These are phyloP conservation scores for Nasalis larvatus DNA, from an alignment of 2,113 vertebrate genomes.

Conservation along the genomic window DNA sequence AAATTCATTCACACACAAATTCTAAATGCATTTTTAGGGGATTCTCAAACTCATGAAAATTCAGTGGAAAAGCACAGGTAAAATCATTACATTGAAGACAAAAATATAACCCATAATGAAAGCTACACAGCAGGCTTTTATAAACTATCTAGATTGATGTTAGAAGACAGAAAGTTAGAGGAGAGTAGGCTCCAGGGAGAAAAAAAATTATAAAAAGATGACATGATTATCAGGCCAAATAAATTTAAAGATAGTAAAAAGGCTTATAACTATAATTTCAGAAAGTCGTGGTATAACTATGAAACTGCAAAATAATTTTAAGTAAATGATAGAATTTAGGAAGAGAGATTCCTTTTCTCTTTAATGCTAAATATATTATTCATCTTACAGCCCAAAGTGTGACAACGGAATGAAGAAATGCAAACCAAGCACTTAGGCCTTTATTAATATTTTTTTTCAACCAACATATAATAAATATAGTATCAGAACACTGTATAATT, in stretches of 20 bases:
- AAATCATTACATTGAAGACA: neutral
- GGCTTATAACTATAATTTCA: neutral
- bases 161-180: neutral
- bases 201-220: neutral
- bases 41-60: conserved; percentile 2
- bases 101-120: neutral
- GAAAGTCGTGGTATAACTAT: neutral
- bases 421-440: neutral
- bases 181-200: neutral
- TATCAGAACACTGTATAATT: neutral
- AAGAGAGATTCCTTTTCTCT: neutral
- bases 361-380: neutral
- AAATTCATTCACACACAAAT: neutral
- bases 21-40: neutral
- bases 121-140: neutral
- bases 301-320: conserved; percentile 11
- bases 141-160: neutral
- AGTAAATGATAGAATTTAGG: neutral
- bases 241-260: conserved; percentile 15
- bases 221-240: neutral
- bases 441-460: neutral
- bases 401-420: neutral
- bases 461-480: conserved; percentile 27
- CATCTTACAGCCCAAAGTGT: neutral
- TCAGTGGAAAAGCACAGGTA: neutral